Evolutionary conservation across 1,140 invertebrate genomes (phyloP), one percentile per base, ranked within the genome.

Genomic region (Hesperophylax magnus): DNA sequence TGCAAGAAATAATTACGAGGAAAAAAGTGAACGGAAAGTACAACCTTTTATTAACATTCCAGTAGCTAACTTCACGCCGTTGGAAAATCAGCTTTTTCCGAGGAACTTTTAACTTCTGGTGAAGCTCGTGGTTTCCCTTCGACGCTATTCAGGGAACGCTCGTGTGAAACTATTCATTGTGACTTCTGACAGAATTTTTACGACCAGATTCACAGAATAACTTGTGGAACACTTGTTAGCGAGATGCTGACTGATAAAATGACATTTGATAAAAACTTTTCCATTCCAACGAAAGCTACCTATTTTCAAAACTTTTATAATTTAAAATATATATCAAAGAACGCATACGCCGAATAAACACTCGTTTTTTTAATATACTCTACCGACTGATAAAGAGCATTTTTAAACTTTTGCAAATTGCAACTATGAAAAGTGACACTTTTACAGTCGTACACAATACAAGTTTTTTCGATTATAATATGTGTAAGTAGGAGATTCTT

Each of bases 221-320:
- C 56, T 58, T 58, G 56, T 58, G 22, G 56, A 58, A 18, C 22
- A 58, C 56, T 58, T 58, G 56, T 58, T 58, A 20, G n/a, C 22
- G 56, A 58, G 56, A 58, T 58, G 56, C n/a, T n/a, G 56, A 58
- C 56, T 18, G 56, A 58, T 58, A 20, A 58, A 22, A 22, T 58
- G 56, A 58, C n/a, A 18, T 58, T 58, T 58, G n/a, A 20, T 58
- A 8, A 58, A 47, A 58, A 58, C 56, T 58, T 58, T 58, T 58
- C 56, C 56, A 58, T 58, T 58, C 22, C n/a, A 58, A 20, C 9
- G 56, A 20, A 58, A 58, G 56, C 56, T 20, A 58, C 56, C 56
- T 58, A 58, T 0, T 58, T 58, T 18, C 56, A 22, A 18, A 58
- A 54, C 11, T 58, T 58, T 58, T 18, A 22, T 22, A 22, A 47